phyloP scores from a whole-genome alignment of 2,797 vertebrate genomes.

The Coregonus suidteri region DNA sequence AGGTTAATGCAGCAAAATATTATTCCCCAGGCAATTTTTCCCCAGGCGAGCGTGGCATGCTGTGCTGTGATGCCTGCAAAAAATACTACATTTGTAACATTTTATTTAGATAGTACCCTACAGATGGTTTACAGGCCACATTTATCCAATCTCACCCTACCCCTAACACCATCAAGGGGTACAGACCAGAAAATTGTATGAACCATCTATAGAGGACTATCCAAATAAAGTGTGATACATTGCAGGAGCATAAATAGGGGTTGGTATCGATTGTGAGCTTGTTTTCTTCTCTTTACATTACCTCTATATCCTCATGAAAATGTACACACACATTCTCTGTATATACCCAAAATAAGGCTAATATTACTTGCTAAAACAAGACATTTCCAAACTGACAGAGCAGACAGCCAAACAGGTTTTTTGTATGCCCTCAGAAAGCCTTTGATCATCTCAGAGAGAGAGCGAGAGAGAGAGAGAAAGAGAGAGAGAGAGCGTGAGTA shows the following conservation, averaged over 20 bases:
- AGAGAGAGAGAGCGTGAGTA: not conserved
- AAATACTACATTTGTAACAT: not conserved
- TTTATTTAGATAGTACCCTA: not conserved
- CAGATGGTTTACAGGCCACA: not conserved
- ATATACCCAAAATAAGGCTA: not conserved
- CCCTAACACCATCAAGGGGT: not conserved
- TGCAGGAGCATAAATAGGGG: not conserved
- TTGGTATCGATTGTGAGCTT: not conserved
- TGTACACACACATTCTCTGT: not conserved
- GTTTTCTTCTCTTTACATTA: not conserved
- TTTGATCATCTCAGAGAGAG: slow-evolving; percentile 14
- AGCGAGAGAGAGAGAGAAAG: slow-evolving; percentile 14
- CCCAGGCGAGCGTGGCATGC: not conserved
- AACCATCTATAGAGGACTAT: not conserved
- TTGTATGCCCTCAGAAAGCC: slow-evolving; percentile 33
- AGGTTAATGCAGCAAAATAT: not conserved
- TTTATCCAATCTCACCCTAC: not conserved
- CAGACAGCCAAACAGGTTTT: slow-evolving; percentile 12
- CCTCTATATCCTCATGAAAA: slow-evolving; percentile 8
- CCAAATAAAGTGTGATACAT: not conserved
- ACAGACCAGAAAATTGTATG: not conserved
- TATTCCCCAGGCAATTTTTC: not conserved
- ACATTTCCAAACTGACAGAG: slow-evolving; percentile 21
- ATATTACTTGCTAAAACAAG: not conserved
- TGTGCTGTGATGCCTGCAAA: not conserved